Percentiles rank a stretch among this genome's conserved stretches.
Conservation (phyloP, 2,797 vertebrate genomes). For the Clamator glandarius region DNA sequence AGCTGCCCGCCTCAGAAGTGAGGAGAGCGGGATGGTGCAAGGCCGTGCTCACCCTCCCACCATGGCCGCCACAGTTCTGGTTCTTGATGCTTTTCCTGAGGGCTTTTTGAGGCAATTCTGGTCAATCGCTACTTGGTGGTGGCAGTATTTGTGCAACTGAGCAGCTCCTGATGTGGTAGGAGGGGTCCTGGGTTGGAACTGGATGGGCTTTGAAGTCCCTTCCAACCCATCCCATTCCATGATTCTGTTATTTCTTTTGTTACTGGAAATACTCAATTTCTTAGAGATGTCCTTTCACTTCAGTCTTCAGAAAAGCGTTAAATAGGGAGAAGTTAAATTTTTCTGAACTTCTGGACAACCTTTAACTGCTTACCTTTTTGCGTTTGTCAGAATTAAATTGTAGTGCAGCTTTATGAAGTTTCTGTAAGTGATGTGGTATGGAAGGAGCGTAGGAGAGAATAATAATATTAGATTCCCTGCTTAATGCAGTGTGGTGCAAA, state of each 20-base stretch:
- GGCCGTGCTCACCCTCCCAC: too few species aligned
- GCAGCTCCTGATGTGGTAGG: not conserved
- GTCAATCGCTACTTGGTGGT: not conserved
- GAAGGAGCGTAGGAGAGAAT: not conserved
- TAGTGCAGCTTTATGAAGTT: not conserved
- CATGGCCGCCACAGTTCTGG: not conserved
- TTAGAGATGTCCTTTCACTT: not conserved
- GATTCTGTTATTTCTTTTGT: not conserved
- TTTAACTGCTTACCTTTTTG: not conserved
- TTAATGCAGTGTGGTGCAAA: fast-evolving
- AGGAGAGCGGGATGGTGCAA: not conserved
- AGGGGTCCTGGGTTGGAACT: too few species aligned
- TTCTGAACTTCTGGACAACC: not conserved
- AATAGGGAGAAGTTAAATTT: not conserved
- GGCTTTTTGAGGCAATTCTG: too few species aligned
- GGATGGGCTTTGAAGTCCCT: too few species aligned
- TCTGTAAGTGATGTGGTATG: not conserved
- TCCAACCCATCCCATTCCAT: not conserved
- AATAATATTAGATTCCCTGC: not conserved
- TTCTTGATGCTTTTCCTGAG: not conserved
- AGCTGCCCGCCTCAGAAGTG: not conserved
- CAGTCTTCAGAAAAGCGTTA: not conserved
- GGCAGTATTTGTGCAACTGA: not conserved
- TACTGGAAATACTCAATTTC: not conserved
- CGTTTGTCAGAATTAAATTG: not conserved